phyloP scores from a whole-genome alignment of 2,888 invertebrate species.

The Papilio elwesi region DNA sequence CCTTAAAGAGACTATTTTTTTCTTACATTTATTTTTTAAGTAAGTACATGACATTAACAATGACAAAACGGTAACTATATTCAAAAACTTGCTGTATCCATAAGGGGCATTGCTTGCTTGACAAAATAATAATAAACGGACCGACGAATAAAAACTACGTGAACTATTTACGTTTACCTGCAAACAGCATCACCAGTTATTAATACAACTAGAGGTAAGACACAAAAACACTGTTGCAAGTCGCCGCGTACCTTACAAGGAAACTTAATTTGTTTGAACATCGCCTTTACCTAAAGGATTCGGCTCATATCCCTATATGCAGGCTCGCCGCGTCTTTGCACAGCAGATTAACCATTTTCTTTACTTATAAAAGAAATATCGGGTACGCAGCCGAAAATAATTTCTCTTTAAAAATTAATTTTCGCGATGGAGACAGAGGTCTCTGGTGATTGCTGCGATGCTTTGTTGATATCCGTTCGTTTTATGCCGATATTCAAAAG shows the following conservation, averaged over 20 bases:
- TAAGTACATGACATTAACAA: conserved; percentile 1
- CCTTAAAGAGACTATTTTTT: neutral
- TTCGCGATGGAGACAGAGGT: conserved; percentile 76
- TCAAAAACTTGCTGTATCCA: neutral
- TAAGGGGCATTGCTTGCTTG: conserved; percentile 19
- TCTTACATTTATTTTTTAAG: neutral
- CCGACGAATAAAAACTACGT: conserved; percentile 60
- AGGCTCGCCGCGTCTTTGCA: conserved; percentile 57
- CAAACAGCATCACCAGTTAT: conserved; percentile 62
- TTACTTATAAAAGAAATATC: conserved; percentile 63
- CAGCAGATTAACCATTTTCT: conserved; percentile 69
- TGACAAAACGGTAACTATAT: neutral
- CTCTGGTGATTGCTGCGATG: conserved; percentile 60
- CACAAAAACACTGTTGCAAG: conserved; percentile 58
- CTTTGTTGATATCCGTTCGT: conserved; percentile 71
- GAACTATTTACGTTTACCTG: conserved; percentile 57
- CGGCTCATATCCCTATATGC: conserved; percentile 67
- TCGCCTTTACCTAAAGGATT: conserved; percentile 59
- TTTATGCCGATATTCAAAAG: neutral
- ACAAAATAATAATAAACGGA: conserved; percentile 43
- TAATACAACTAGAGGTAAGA: conserved; percentile 59
- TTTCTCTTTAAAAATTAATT: conserved; percentile 81
- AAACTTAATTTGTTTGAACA: conserved; percentile 73
- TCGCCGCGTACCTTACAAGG: conserved; percentile 62
- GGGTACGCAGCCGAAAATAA: conserved; percentile 68